Evolutionary conservation across 2,797 vertebrate genomes (phyloP), one percentile per base, ranked within the genome.

Genomic region (Oreochromis mossambicus): DNA sequence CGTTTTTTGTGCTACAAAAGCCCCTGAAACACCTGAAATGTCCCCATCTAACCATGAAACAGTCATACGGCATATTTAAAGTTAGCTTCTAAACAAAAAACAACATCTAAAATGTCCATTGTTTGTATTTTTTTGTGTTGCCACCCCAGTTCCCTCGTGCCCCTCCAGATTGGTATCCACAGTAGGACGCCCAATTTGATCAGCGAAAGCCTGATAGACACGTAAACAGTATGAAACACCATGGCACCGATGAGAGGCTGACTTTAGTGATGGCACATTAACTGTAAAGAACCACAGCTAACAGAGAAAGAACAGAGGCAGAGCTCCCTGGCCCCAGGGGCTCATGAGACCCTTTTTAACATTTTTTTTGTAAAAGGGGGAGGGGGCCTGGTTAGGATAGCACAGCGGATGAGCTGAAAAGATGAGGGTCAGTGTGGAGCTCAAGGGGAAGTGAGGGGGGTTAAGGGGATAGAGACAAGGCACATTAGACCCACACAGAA

Each of bases 121-220:
- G 41, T 34, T 55, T 55, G 13, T 15, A 7, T 70, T 78, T 12
- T 3, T 29, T 46, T 73, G 41, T 24, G 88, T 92, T 95, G 94
- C 95, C 92, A 94, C 94, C 89, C 94, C 92, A 95, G 89, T 70
- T 84, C 91, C 95, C 94, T 91, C 83, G 87, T 85, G 81, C 91
- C 95, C 96, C 94, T 87, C 94, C 94, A 95, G 94, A 96, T 91
- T 96, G 95, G 95, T 93, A 91, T 96, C 94, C 95, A 87, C 84
- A 86, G 84, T 61, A 63, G 94, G 96, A 96, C 93, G 90, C 83
- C 94, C 95, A 95, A 95, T 95, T 95, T 85, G 94, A 94, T 91
- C 93, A 96, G 93, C 91, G 66, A 90, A 95, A 94, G 95, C 94
- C 96, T 86, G 94, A 91, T 43, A 91, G 83, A 96, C 95, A 97